A percentile compares a stretch with the other conserved stretches of the same genome.
Conservation (phyloP, 30 jellyfish, hydroid and myxozoan species). For the Aurelia sp. region DNA sequence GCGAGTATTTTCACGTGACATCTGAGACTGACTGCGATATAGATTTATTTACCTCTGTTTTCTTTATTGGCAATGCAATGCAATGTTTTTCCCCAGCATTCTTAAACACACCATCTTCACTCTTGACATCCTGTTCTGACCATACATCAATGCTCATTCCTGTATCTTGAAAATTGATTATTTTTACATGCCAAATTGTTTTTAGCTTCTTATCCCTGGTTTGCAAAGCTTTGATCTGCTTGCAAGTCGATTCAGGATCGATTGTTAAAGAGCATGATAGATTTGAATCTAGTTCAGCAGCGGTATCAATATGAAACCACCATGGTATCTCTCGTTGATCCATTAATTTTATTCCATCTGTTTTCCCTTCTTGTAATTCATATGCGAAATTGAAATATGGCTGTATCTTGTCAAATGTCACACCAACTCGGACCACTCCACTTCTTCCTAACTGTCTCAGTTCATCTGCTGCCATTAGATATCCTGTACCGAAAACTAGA, state of each 20-base stretch:
- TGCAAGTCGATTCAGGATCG: constrained; percentile 55
- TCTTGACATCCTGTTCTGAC: constrained; percentile 54
- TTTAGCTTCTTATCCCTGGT: constrained; percentile 41
- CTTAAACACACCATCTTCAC: constrained; percentile 34
- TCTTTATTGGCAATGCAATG: constrained; percentile 39
- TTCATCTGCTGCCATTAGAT: constrained; percentile 51
- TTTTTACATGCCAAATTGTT: constrained; percentile 45
- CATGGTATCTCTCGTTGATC: constrained; percentile 76
- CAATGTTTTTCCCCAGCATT: constrained; percentile 55
- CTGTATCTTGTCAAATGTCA: constrained; percentile 35
- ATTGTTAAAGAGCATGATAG: constrained; percentile 32
- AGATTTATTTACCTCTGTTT: constrained; percentile 18
- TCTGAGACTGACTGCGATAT: too few species aligned
- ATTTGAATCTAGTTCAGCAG: not conserved
- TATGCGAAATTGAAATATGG: constrained; percentile 78
- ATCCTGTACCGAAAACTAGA: constrained; percentile 64
- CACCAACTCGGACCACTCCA: constrained; percentile 71
- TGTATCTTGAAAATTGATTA: constrained; percentile 42
- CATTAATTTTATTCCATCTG: constrained; percentile 24
- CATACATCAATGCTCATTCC: constrained; percentile 62
- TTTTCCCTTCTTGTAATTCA: constrained; percentile 13
- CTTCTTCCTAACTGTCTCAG: constrained; percentile 22
- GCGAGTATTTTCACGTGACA: too few species aligned
- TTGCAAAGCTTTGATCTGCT: constrained; percentile 58
- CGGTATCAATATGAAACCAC: constrained; percentile 14